Conservation (phyloP, 1,140 invertebrate genomes). For the Euwallacea similis region DNA sequence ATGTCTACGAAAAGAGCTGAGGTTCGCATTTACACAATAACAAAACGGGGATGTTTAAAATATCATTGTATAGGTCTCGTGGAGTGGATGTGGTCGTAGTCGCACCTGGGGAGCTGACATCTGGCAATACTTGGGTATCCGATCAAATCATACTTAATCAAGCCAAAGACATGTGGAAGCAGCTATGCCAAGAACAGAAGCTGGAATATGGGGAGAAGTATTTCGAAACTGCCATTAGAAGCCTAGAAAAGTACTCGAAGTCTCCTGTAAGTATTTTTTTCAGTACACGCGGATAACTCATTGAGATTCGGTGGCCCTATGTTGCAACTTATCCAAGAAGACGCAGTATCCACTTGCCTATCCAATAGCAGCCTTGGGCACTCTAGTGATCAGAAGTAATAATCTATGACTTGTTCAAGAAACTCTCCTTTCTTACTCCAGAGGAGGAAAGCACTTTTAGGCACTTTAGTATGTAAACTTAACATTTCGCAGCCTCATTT, state of each 20-base stretch:
- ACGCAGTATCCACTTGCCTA: too few relatives aligned
- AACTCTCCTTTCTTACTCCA: too few relatives aligned
- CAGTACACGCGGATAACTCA: background rate
- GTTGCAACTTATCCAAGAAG: too few relatives aligned
- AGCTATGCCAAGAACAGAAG: constrained; percentile 72
- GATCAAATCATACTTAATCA: constrained; percentile 72
- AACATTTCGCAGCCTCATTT: too few relatives aligned
- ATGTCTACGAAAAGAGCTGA: constrained; percentile 80
- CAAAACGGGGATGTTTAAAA: background rate
- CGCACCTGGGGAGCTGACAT: constrained; percentile 79
- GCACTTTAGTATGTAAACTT: too few relatives aligned
- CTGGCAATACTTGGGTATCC: constrained; percentile 74
- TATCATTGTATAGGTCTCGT: constrained; percentile 47
- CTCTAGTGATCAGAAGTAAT: too few relatives aligned
- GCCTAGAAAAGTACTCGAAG: constrained; percentile 75
- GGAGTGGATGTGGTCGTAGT: constrained; percentile 76
- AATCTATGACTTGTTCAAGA: too few relatives aligned
- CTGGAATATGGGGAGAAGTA: constrained; percentile 78
- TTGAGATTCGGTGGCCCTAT: too few relatives aligned
- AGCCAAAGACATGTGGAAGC: constrained; percentile 78
- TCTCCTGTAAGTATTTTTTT: constrained; percentile 58
- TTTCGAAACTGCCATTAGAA: constrained; percentile 75
- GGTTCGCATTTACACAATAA: constrained; percentile 42
- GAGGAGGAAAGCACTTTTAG: too few relatives aligned
- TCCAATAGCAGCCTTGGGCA: too few relatives aligned